Evolutionary conservation across 2,888 invertebrate species (phyloP), one percentile per base, ranked within the genome.

Genomic region (Caenorhabditis sp.): DNA sequence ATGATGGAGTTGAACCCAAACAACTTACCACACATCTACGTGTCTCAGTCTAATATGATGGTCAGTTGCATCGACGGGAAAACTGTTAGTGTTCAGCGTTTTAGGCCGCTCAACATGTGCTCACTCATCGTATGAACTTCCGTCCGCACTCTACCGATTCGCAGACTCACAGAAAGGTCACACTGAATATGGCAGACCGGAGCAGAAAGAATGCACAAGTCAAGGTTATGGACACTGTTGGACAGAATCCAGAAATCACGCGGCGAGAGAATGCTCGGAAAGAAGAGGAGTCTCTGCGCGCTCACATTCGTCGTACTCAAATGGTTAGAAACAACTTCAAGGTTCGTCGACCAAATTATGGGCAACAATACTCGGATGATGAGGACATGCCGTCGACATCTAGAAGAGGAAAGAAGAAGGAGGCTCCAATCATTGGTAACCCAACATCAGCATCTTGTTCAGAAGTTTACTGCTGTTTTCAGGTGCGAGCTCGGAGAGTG

Each of bases 111-210:
- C 98, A 98, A 93, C 96, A 97, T 0, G 96, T 99, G 38, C 98
- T 99, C 94, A 95, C 96, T 51, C 97, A 97, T 0, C 98, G 98
- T 93, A 94, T 99, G 0, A 96, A 97, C 1, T 99, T 99, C 95
- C 94, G 98, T 56, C 99, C 99, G 0, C 97, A 98, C 93, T 98
- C 98, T 0, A 99, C 98, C 0, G 98, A 99, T 92, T 98, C 98
- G 26, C 97, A 98, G 93, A 99, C 99, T 0, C 98, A 99, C 93
- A 95, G 97, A 88, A 99, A 99, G 94, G 86, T 88, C 96, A 99
- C 98, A 0, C 94, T 98, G 93, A 98, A 97, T 0, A 94, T 98
- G 88, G 98, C 98, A 0, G 98, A 99, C 93, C 94, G 97, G 70
- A 96, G 96, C 56, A 95, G 96, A 68, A 97, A 97, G 93, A 96